A percentile compares a stretch with the other conserved stretches of the same genome.
Evolutionary conservation across 2,113 vertebrate species (phyloP).

Genomic region (Chionodraco myersi): DNA sequence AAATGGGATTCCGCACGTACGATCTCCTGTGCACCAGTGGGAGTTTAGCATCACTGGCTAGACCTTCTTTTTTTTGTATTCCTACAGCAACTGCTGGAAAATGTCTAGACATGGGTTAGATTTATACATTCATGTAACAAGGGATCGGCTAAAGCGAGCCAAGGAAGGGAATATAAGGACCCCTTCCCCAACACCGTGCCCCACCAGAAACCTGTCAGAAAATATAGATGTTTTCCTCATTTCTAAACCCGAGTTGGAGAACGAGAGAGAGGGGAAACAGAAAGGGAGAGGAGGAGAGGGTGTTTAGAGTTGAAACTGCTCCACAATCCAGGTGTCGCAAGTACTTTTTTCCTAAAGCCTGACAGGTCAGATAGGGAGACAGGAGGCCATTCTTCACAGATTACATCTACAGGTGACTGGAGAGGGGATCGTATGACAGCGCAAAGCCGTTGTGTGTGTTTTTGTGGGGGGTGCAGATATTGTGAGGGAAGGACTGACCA

Average conservation of each 20-base stretch:
- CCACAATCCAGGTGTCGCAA: slow-evolving; percentile 78
- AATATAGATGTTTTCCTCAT: slow-evolving; percentile 85
- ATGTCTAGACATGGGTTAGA: slow-evolving; percentile 94
- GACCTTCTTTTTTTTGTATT: slow-evolving; percentile 88
- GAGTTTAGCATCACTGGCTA: slow-evolving; percentile 89
- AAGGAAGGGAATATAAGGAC: slow-evolving; percentile 90
- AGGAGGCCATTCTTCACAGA: slow-evolving; percentile 75
- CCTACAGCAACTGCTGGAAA: slow-evolving; percentile 89
- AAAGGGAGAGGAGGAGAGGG: slow-evolving; percentile 33
- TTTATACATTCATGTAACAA: slow-evolving; percentile 96
- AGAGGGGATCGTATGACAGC: slow-evolving; percentile 61
- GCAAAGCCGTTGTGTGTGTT: slow-evolving; percentile 71
- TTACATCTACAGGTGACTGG: slow-evolving; percentile 81
- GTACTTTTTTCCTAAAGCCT: slow-evolving; percentile 60
- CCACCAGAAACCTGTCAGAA: slow-evolving; percentile 57
- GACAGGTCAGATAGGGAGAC: slow-evolving; percentile 75
- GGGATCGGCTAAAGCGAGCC: slow-evolving; percentile 91
- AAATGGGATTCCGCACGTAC: slow-evolving; percentile 87
- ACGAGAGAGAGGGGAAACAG: slow-evolving; percentile 4
- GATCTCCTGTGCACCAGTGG: slow-evolving; percentile 87
- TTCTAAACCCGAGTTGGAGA: slow-evolving; percentile 71
- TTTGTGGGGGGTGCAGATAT: neutral
- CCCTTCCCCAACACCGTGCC: slow-evolving; percentile 19
- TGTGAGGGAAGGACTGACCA: neutral
- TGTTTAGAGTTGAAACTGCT: slow-evolving; percentile 54